These are phyloP conservation scores for Ranitomeya imitator DNA, from an alignment of 2,113 vertebrate genomes.

Conservation along the genomic window DNA sequence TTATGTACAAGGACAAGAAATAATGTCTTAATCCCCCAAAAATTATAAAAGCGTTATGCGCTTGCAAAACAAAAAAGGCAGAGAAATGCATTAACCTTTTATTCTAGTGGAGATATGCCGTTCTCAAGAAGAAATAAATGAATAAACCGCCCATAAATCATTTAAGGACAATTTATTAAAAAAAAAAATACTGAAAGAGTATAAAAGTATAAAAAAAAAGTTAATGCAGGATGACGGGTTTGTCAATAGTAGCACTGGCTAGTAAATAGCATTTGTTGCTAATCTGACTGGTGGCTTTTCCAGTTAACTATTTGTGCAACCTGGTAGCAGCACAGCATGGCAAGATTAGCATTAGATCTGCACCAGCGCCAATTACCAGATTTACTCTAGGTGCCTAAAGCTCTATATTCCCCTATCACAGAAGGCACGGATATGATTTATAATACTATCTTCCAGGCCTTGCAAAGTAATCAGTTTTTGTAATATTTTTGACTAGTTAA, in stretches of 20 bases:
- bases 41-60: constrained; percentile 47
- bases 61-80: constrained; percentile 32
- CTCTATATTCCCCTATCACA: not conserved
- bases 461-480: too few species aligned
- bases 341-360: not conserved
- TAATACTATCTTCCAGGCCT: too few species aligned
- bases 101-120: not conserved
- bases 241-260: not conserved
- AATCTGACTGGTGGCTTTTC: not conserved
- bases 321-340: not conserved
- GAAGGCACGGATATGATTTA: not conserved
- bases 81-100: constrained; percentile 46
- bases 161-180: constrained; percentile 1
- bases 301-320: not conserved
- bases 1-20: constrained; percentile 41
- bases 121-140: constrained; percentile 14
- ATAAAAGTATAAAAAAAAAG: not conserved
- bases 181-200: not conserved
- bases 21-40: constrained; percentile 13
- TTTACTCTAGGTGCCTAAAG: not conserved
- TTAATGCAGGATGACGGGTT: not conserved
- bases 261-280: not conserved
- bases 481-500: too few species aligned
- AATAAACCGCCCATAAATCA: not conserved
- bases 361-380: not conserved